These are phyloP conservation scores for Rhynchophorus ferrugineus DNA, from an alignment of 1,140 invertebrate genomes.

Conservation along the genomic window DNA sequence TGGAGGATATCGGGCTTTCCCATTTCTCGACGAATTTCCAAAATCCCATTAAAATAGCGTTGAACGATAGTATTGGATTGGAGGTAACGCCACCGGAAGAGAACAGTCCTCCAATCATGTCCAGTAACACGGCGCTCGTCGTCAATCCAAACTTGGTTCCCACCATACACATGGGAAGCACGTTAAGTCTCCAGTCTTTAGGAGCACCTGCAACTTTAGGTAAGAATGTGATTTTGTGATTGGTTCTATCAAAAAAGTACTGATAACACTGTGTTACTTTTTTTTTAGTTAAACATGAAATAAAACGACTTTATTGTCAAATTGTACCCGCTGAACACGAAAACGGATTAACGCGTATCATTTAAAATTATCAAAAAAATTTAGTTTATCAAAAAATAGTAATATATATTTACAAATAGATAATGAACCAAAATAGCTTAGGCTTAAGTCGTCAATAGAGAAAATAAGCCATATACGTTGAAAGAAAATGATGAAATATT, in stretches of 20 bases:
- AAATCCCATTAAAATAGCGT: slow-evolving; percentile 72
- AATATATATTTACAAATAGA: too few relatives aligned
- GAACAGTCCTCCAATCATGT: slow-evolving; percentile 43
- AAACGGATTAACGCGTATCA: too few relatives aligned
- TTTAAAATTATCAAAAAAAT: too few relatives aligned
- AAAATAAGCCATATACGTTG: too few relatives aligned
- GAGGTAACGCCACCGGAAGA: slow-evolving; percentile 73
- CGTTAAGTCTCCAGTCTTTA: slow-evolving; percentile 41
- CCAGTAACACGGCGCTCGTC: slow-evolving; percentile 49
- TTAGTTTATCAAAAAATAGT: too few relatives aligned
- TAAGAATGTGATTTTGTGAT: not conserved
- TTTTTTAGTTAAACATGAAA: not conserved
- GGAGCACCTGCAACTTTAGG: slow-evolving; percentile 28
- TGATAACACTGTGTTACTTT: too few relatives aligned
- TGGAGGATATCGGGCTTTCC: slow-evolving; percentile 78
- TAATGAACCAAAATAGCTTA: too few relatives aligned
- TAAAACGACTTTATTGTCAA: too few relatives aligned
- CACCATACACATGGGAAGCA: slow-evolving; percentile 27
- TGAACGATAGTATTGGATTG: slow-evolving; percentile 78
- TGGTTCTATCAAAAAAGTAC: not conserved
- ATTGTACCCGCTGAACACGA: too few relatives aligned
- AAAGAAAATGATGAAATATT: too few relatives aligned
- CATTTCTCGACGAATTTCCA: slow-evolving; percentile 58
- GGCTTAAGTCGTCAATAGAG: too few relatives aligned
- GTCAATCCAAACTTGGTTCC: slow-evolving; percentile 46